These are phyloP conservation scores for Siderastrea siderea DNA, from an alignment of 92 coral and sea anemone species.

Conservation along the genomic window DNA sequence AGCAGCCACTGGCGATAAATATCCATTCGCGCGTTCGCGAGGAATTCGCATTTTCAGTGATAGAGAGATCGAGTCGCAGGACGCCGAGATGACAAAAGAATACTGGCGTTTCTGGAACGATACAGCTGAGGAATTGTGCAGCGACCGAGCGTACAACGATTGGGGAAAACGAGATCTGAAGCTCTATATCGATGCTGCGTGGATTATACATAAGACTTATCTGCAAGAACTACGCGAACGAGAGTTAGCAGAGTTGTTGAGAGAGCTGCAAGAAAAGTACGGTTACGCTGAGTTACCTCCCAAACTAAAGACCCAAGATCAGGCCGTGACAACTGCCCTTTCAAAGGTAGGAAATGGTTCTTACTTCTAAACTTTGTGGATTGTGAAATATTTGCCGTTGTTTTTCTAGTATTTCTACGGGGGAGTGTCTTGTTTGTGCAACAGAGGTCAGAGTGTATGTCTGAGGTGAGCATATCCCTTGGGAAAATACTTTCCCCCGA, in stretches of 20 bases:
- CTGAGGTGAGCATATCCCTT: no score
- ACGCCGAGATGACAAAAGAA: constrained; percentile 96
- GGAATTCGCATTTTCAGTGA: constrained; percentile 97
- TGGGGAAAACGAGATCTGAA: constrained; percentile 99
- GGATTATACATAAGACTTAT: constrained; percentile 97
- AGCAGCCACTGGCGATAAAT: constrained; percentile 70
- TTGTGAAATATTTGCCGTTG: neutral
- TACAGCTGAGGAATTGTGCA: constrained; percentile 98
- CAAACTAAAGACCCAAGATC: constrained; percentile 94
- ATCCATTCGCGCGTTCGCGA: constrained; percentile 90
- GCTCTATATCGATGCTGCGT: constrained; percentile 98
- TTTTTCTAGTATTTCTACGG: neutral
- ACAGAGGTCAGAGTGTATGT: neutral
- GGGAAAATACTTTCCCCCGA: no score
- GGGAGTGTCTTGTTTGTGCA: neutral
- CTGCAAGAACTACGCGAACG: constrained; percentile 92
- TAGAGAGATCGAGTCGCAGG: constrained; percentile 97
- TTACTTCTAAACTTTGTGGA: neutral
- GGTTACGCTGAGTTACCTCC: constrained; percentile 90
- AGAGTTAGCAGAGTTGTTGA: constrained; percentile 81
- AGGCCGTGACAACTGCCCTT: constrained; percentile 83
- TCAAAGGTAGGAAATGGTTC: constrained; percentile 76
- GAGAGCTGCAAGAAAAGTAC: constrained; percentile 87
- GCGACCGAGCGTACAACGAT: constrained; percentile 98
- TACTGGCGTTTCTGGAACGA: constrained; percentile 99